phyloP scores from a whole-genome alignment of 2,113 vertebrate species.

The Psilopsiagon aymara region DNA sequence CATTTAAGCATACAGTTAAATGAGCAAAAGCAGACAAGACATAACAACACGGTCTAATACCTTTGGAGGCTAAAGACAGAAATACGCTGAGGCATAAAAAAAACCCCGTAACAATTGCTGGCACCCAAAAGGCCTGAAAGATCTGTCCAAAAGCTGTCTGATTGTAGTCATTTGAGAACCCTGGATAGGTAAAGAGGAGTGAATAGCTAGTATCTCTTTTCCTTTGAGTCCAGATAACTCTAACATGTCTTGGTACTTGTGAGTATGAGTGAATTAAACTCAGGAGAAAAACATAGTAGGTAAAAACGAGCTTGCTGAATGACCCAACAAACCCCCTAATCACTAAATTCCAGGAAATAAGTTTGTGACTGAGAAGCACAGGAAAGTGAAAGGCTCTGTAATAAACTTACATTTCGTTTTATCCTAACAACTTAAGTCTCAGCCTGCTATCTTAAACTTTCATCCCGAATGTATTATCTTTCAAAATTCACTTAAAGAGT shows the following conservation, averaged over 20 bases:
- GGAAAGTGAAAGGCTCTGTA: not conserved
- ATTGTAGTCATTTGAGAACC: not conserved
- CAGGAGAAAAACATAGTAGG: not conserved
- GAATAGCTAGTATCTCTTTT: not conserved
- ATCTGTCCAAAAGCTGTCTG: not conserved
- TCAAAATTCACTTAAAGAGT: not conserved
- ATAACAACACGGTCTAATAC: not conserved
- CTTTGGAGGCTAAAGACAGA: not conserved
- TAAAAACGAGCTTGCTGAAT: not conserved
- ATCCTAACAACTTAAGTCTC: not conserved
- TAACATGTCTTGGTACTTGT: not conserved
- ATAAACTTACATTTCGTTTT: not conserved
- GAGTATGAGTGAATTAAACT: not conserved
- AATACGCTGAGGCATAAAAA: not conserved
- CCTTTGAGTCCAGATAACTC: not conserved
- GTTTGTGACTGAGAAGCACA: not conserved
- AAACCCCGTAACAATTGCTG: accelerated
- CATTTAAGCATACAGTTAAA: not conserved
- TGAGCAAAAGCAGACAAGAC: not conserved
- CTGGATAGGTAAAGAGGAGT: accelerated
- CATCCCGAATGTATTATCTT: not conserved
- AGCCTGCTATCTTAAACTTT: not conserved
- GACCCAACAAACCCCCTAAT: not conserved
- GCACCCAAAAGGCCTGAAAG: not conserved
- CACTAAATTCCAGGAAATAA: not conserved